A percentile compares a stretch with the other conserved stretches of the same genome.
Evolutionary conservation across 2,888 invertebrate genomes (phyloP).

Genomic region (Bembecia ichneumoniformis): DNA sequence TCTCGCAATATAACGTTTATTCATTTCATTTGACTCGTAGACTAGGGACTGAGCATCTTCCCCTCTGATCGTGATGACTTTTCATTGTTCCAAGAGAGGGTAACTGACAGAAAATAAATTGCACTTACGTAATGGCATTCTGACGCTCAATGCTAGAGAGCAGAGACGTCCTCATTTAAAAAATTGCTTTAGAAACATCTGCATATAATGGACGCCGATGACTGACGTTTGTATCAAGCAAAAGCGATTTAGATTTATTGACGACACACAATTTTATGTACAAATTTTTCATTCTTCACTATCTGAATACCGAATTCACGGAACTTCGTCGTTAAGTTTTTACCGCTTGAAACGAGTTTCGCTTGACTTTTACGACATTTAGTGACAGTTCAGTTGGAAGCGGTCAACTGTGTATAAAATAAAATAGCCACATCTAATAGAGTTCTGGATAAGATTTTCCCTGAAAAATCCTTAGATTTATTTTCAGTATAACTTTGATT

Average conservation of each 20-base stretch:
- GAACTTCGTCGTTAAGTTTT: constrained; percentile 21
- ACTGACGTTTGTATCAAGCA: neutral
- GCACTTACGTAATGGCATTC: constrained; percentile 16
- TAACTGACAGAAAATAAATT: constrained; percentile 22
- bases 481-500: too few species aligned
- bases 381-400: neutral
- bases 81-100: constrained; percentile 17
- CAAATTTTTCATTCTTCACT: neutral
- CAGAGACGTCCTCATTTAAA: neutral
- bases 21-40: constrained; percentile 14
- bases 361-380: constrained; percentile 8
- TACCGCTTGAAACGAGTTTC: constrained; percentile 10
- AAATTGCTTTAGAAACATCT: neutral
- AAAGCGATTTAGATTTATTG: neutral
- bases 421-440: too few species aligned
- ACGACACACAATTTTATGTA: neutral
- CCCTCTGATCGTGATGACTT: constrained; percentile 15
- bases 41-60: constrained; percentile 6
- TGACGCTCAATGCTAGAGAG: neutral
- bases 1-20: constrained; percentile 23
- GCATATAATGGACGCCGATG: neutral
- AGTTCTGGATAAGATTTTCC: too few species aligned
- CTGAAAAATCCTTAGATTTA: too few species aligned
- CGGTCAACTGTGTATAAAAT: neutral
- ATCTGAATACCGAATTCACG: constrained; percentile 7